phyloP scores from a whole-genome alignment of 1,140 invertebrate genomes.

The Drosophila hydei region DNA sequence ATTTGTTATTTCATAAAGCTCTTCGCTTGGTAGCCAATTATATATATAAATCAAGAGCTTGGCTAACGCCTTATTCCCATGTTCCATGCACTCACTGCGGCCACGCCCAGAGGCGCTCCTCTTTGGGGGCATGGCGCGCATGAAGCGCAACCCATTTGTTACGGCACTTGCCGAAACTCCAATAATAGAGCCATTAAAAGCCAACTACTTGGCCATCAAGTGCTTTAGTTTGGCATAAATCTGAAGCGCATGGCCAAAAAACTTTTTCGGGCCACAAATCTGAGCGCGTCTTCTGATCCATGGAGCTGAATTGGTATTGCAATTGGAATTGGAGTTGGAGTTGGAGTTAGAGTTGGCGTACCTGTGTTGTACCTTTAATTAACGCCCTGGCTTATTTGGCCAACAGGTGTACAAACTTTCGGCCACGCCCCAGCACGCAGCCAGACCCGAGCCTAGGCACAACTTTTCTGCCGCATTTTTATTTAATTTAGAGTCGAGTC shows the following conservation, averaged over 20 bases:
- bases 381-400: slow-evolving; percentile 54
- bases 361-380: slow-evolving; percentile 74
- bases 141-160: slow-evolving; percentile 69
- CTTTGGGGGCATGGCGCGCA: slow-evolving; percentile 13
- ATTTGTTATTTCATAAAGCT: too few relatives aligned
- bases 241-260: slow-evolving; percentile 61
- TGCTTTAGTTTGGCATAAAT: slow-evolving; percentile 81
- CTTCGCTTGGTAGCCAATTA: too few relatives aligned
- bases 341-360: slow-evolving; percentile 27
- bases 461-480: slow-evolving; percentile 51
- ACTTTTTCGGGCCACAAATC: slow-evolving; percentile 63
- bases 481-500: slow-evolving; percentile 72
- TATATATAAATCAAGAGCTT: too few relatives aligned
- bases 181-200: slow-evolving; percentile 80
- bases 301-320: neutral
- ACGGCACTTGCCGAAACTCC: slow-evolving; percentile 70
- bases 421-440: slow-evolving; percentile 14
- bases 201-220: slow-evolving; percentile 78
- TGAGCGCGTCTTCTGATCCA: slow-evolving; percentile 20
- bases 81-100: too few relatives aligned
- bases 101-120: too few relatives aligned
- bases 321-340: too few relatives aligned
- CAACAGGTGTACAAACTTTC: slow-evolving; percentile 73
- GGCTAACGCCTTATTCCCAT: too few relatives aligned
- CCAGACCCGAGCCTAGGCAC: slow-evolving; percentile 2